Evolutionary conservation across 2,888 invertebrate genomes (phyloP).

Genomic region (Philereme vetulata): DNA sequence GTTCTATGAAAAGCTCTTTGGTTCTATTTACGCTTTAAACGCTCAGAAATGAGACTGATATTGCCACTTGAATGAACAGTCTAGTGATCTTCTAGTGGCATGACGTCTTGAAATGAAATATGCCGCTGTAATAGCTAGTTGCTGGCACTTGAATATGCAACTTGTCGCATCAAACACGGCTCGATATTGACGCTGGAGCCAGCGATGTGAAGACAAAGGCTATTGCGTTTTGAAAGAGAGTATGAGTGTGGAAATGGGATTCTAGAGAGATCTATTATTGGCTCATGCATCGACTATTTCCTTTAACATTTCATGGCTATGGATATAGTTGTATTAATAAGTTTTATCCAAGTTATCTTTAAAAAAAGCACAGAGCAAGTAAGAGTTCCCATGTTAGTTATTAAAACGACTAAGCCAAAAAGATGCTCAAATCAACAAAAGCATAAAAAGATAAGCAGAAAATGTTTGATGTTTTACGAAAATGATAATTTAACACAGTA

Average conservation of each 20-base stretch:
- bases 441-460: no score
- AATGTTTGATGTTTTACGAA: no score
- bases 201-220: slow-evolving; percentile 24
- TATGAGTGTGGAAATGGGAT: no score
- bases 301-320: no score
- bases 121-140: background rate
- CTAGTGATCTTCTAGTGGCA: background rate
- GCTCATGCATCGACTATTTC: no score
- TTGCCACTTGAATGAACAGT: slow-evolving; percentile 8
- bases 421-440: no score
- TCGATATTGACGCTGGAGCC: slow-evolving; percentile 12
- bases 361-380: no score
- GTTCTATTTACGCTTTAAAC: slow-evolving; percentile 7
- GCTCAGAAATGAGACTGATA: slow-evolving; percentile 1
- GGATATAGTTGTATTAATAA: no score
- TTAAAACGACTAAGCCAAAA: no score
- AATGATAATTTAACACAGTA: slow-evolving; percentile 2
- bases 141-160: slow-evolving; percentile 6
- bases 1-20: background rate
- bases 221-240: slow-evolving; percentile 15
- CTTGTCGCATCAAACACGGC: slow-evolving; percentile 14
- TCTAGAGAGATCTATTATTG: no score
- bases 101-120: background rate
- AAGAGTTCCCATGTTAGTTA: no score
- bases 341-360: no score